Percentiles rank a stretch among this genome's conserved stretches.
phyloP scores from a whole-genome alignment of 2,888 invertebrate genomes.

The Creontiades dilutus region DNA sequence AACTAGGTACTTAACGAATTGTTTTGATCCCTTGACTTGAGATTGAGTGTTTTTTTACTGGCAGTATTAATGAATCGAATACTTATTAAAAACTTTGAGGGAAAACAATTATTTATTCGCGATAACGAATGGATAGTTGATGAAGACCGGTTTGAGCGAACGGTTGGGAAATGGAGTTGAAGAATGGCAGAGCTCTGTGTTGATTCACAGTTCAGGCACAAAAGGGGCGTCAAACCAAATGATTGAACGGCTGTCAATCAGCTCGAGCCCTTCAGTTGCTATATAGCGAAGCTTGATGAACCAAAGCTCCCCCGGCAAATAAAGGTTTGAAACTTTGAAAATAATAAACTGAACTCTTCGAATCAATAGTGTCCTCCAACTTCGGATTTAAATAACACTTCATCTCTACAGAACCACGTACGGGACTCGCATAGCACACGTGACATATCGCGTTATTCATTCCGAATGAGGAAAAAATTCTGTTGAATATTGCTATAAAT shows the following conservation, averaged over 20 bases:
- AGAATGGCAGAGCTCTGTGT: conserved; percentile 22
- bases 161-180: conserved; percentile 3
- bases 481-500: too few species aligned
- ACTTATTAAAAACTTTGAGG: too few species aligned
- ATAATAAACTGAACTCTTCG: conserved; percentile 51
- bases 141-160: neutral
- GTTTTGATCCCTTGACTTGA: too few species aligned
- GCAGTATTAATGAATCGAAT: too few species aligned
- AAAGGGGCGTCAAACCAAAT: conserved; percentile 25
- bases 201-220: conserved; percentile 43
- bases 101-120: neutral
- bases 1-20: too few species aligned
- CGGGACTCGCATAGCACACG: too few species aligned
- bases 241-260: conserved; percentile 50
- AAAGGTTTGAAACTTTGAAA: conserved; percentile 27
- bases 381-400: neutral
- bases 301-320: neutral
- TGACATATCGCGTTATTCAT: too few species aligned
- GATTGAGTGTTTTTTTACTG: too few species aligned
- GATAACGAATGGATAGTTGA: neutral
- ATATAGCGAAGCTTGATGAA: neutral
- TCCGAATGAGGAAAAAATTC: too few species aligned
- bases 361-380: neutral
- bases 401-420: neutral
- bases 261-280: neutral